Evolutionary conservation across 2,888 invertebrate genomes (phyloP).

Genomic region (Gymnocheta viridis): DNA sequence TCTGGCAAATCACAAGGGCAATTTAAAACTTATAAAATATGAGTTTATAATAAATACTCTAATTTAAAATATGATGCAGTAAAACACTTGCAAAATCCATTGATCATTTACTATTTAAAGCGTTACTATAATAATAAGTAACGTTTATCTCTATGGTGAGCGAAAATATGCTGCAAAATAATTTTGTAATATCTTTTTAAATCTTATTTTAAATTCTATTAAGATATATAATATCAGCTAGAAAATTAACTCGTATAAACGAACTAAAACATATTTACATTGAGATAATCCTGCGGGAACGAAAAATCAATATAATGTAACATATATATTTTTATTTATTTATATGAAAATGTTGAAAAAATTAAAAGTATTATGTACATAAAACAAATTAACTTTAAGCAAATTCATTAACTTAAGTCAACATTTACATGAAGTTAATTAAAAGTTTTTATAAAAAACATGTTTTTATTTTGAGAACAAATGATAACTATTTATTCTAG

Average conservation of each 20-base stretch:
- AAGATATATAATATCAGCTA: too few species aligned
- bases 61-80: background rate
- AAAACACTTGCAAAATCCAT: background rate
- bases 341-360: background rate
- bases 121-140: background rate
- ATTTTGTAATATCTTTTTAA: too few species aligned
- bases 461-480: background rate
- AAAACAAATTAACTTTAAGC: constrained; percentile 4
- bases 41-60: background rate
- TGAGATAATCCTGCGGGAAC: too few species aligned
- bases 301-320: too few species aligned
- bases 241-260: too few species aligned
- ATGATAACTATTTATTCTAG: background rate
- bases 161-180: too few species aligned
- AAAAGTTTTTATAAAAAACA: background rate
- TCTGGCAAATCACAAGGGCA: background rate
- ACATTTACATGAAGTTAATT: background rate
- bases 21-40: background rate
- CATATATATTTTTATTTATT: constrained; percentile 17
- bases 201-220: too few species aligned
- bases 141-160: background rate
- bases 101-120: background rate
- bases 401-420: constrained; percentile 30
- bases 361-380: background rate
- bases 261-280: too few species aligned